A percentile compares a stretch with the other conserved stretches of the same genome.
Evolutionary conservation across 2,113 vertebrate genomes (phyloP).

Genomic region (Anoura caudifer): DNA sequence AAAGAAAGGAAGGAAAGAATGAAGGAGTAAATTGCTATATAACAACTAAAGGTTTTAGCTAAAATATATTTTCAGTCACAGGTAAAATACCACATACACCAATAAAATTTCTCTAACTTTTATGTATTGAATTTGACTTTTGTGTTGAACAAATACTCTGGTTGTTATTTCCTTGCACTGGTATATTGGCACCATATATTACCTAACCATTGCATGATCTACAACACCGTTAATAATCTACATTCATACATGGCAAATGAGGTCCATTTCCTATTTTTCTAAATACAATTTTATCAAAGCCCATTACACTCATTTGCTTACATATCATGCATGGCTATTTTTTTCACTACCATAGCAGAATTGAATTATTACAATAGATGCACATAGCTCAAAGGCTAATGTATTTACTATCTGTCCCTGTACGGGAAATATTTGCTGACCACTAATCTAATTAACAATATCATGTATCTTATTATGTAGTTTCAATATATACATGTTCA

Average conservation of each 20-base stretch:
- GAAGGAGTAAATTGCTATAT: neutral
- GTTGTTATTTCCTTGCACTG: neutral
- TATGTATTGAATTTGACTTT: neutral
- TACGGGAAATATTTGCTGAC: neutral
- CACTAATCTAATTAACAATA: neutral
- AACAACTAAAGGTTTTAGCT: neutral
- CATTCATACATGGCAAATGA: neutral
- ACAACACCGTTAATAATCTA: neutral
- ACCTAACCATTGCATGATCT: neutral
- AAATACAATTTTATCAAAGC: neutral
- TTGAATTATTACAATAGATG: neutral
- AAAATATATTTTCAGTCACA: neutral
- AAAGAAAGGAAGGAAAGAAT: rapidly evolving
- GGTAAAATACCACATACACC: neutral
- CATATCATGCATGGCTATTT: neutral
- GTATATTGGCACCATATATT: neutral
- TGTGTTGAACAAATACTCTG: neutral
- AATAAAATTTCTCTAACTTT: neutral
- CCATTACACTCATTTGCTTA: neutral
- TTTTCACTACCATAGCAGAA: neutral
- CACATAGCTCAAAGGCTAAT: neutral
- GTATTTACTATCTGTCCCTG: neutral
- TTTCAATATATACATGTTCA: neutral
- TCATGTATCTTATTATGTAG: neutral
- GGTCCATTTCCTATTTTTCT: neutral